These are phyloP conservation scores for Junco hyemalis DNA, from an alignment of 2,113 vertebrate genomes.

Conservation along the genomic window DNA sequence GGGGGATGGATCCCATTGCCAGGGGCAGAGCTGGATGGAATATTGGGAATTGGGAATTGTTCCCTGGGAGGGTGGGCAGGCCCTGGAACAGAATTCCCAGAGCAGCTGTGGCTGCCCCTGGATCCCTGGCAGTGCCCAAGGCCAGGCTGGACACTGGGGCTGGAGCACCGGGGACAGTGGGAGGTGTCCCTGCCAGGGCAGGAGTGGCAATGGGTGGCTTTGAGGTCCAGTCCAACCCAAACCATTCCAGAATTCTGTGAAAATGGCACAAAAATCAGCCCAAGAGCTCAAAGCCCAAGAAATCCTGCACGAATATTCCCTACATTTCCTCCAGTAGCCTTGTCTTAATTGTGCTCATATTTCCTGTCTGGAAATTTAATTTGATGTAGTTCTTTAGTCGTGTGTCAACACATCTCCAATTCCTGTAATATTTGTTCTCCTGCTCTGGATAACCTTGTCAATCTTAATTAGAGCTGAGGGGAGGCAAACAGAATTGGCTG, in stretches of 20 bases:
- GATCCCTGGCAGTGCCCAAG: not conserved
- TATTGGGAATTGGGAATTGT: not conserved
- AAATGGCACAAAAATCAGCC: not conserved
- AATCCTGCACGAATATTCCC: not conserved
- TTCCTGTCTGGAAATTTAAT: conserved; percentile 33
- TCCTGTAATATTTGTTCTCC: not conserved
- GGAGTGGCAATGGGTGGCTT: accelerated
- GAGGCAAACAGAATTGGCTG: not conserved
- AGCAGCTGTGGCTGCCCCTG: not conserved
- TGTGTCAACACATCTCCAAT: not conserved
- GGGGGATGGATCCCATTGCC: not conserved
- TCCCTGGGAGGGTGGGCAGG: not conserved
- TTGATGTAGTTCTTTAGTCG: not conserved
- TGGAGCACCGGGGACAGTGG: not conserved
- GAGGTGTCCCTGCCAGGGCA: not conserved
- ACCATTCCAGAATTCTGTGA: not conserved
- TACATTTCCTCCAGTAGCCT: not conserved
- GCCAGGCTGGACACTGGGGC: not conserved
- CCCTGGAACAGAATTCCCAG: accelerated
- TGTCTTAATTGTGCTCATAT: not conserved
- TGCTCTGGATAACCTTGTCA: conserved; percentile 34
- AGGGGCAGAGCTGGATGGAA: not conserved
- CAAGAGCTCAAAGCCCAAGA: not conserved
- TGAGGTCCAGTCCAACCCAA: not conserved
- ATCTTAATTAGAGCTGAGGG: conserved; percentile 28